These are phyloP conservation scores for Parapristionchus giblindavisi DNA, from an alignment of 2,888 invertebrate species.

Conservation along the genomic window DNA sequence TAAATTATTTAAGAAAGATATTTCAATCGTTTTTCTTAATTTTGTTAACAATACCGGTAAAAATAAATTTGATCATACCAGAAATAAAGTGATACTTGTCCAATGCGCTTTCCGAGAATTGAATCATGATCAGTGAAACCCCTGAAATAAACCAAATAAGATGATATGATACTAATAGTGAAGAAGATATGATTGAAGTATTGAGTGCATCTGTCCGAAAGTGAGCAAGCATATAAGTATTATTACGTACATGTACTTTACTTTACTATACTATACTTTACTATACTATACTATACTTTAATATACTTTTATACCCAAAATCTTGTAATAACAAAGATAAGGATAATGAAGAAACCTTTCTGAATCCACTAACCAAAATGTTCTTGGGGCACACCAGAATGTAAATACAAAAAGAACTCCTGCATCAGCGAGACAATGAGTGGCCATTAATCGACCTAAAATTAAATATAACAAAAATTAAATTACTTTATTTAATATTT, in stretches of 20 bases:
- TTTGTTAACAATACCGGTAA: background rate
- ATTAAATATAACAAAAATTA: background rate
- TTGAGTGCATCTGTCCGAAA: too few relatives aligned
- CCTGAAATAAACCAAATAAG: background rate
- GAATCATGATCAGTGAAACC: background rate
- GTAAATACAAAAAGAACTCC: background rate
- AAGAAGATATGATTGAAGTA: too few relatives aligned
- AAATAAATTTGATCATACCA: background rate
- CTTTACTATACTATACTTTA: too few relatives aligned
- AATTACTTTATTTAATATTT: too few relatives aligned
- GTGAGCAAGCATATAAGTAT: too few relatives aligned
- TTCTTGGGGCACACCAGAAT: constrained; percentile 6
- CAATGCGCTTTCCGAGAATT: background rate
- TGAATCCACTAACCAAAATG: constrained; percentile 23
- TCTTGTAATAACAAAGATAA: background rate
- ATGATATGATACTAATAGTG: too few relatives aligned
- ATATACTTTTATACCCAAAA: too few relatives aligned
- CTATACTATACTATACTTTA: too few relatives aligned
- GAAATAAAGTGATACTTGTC: constrained; percentile 16
- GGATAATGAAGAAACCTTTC: too few relatives aligned
- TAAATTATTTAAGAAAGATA: background rate
- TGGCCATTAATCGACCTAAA: background rate
- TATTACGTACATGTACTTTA: too few relatives aligned
- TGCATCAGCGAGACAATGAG: background rate
- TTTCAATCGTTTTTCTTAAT: background rate